Evolutionary conservation across 2,113 vertebrate species (phyloP).

Genomic region (Phainopepla nitens): DNA sequence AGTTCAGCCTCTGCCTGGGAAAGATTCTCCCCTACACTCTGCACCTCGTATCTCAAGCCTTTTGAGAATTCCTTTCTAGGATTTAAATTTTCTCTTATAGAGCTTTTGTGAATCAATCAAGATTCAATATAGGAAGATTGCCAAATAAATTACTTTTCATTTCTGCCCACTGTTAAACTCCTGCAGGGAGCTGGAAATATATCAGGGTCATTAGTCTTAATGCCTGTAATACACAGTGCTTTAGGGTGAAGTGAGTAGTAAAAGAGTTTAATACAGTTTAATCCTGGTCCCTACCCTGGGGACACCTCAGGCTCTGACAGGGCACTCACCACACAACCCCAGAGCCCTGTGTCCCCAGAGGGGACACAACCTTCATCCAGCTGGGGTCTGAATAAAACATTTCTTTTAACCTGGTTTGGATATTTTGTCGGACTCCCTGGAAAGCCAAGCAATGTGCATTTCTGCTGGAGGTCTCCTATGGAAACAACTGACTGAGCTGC

Average conservation of each 20-base stretch:
- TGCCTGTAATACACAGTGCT: constrained; percentile 16
- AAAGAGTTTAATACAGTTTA: background rate
- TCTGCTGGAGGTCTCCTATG: background rate
- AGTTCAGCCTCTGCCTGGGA: background rate
- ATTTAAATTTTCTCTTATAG: constrained; percentile 30
- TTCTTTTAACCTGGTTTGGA: background rate
- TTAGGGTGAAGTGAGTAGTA: constrained; percentile 9
- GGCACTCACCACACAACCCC: background rate
- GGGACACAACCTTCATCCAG: background rate
- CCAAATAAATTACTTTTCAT: constrained; percentile 64
- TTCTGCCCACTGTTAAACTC: constrained; percentile 45
- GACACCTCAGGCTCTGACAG: background rate
- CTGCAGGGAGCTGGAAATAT: constrained; percentile 46
- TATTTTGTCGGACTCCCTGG: background rate
- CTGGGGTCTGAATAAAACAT: background rate
- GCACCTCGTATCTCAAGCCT: background rate
- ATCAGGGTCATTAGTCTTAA: constrained; percentile 63
- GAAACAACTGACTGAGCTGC: background rate
- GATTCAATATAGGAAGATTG: constrained; percentile 32
- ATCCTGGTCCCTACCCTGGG: background rate
- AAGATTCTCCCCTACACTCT: background rate
- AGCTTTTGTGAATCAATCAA: constrained; percentile 56
- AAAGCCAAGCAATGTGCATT: background rate
- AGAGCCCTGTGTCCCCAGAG: background rate
- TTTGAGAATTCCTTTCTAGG: background rate